phyloP scores from a whole-genome alignment of 2,113 vertebrate genomes.

The Scortum barcoo region DNA sequence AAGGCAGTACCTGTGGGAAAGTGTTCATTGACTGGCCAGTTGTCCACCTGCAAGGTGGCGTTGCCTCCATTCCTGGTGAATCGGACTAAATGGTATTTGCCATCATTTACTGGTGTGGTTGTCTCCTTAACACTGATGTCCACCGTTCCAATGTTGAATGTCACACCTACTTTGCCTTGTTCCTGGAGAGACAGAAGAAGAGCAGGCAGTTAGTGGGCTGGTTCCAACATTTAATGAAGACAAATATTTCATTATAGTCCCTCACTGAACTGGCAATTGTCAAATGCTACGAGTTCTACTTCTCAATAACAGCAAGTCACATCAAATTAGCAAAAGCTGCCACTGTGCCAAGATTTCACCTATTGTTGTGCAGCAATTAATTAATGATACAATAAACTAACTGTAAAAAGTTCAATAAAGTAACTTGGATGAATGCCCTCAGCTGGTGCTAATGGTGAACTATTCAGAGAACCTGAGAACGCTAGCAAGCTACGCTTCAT shows the following conservation, averaged over 20 bases:
- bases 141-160: conserved; percentile 97
- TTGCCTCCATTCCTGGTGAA: conserved; percentile 98
- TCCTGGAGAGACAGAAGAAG: conserved; percentile 85
- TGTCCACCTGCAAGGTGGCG: conserved; percentile 96
- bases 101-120: conserved; percentile 91
- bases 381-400: conserved; percentile 70
- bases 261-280: not conserved
- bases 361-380: conserved; percentile 42
- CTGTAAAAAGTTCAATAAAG: conserved; percentile 68
- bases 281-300: not conserved
- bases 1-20: conserved; percentile 93
- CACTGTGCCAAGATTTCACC: conserved; percentile 11
- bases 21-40: conserved; percentile 96
- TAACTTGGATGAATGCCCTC: conserved; percentile 62
- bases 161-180: conserved; percentile 95
- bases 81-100: conserved; percentile 95
- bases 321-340: not conserved
- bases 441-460: conserved; percentile 68
- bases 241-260: not conserved
- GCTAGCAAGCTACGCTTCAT: conserved; percentile 69
- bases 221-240: not conserved
- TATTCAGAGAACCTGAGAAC: conserved; percentile 64
- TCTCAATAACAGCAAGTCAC: not conserved
- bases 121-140: conserved; percentile 96
- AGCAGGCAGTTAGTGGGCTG: not conserved